Evolutionary conservation across 2,113 vertebrate genomes (phyloP).

Genomic region (Melanerpes aurifrons): DNA sequence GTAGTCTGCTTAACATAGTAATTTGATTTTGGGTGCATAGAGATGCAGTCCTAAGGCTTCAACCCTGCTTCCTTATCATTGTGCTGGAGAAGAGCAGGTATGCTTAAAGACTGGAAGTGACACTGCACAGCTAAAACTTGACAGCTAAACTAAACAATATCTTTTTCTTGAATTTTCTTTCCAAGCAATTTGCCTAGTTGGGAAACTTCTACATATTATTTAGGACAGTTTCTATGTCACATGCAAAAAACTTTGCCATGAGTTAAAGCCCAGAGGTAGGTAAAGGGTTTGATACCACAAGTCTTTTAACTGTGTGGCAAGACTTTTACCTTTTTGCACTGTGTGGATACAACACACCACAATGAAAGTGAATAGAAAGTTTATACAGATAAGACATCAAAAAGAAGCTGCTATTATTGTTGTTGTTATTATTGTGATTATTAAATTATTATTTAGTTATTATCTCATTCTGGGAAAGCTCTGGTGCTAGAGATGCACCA

Average conservation of each 20-base stretch:
- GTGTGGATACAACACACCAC: background rate
- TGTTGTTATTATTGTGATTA: too few relatives aligned
- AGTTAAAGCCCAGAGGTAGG: background rate
- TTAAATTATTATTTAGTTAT: too few relatives aligned
- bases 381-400: background rate
- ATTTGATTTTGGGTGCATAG: background rate
- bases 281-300: accelerated
- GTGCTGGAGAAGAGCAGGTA: background rate
- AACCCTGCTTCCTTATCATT: background rate
- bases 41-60: background rate
- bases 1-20: background rate
- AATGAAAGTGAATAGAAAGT: background rate
- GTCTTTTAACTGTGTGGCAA: background rate
- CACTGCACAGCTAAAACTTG: background rate
- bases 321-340: background rate
- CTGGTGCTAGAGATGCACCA: background rate
- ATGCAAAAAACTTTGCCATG: background rate
- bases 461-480: background rate
- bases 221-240: background rate
- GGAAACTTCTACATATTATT: background rate
- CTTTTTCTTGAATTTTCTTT: background rate
- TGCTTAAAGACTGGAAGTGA: background rate
- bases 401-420: background rate
- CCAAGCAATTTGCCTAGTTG: background rate
- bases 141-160: background rate